phyloP scores from a whole-genome alignment of 2,797 vertebrate genomes.

The Crypturellus tataupa region DNA sequence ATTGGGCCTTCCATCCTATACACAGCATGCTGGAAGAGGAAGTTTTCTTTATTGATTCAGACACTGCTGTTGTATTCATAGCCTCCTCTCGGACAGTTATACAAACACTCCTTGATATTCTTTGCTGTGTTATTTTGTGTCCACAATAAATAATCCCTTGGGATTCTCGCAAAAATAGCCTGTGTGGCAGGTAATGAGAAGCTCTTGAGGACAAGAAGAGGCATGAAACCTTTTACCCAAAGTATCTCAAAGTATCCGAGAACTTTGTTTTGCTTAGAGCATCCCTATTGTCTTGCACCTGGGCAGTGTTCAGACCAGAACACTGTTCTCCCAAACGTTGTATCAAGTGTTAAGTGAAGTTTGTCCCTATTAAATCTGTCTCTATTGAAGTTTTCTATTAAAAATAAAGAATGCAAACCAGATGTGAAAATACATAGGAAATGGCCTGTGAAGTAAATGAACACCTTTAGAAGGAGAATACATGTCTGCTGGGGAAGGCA shows the following conservation, averaged over 20 bases:
- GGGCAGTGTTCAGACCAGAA: not conserved
- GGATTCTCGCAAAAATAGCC: not conserved
- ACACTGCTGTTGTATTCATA: not conserved
- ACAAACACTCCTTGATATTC: not conserved
- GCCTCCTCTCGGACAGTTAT: not conserved
- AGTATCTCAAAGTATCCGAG: not conserved
- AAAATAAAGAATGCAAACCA: not conserved
- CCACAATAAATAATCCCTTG: not conserved
- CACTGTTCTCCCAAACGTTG: not conserved
- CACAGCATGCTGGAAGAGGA: not conserved
- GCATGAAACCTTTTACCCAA: not conserved
- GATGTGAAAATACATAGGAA: not conserved
- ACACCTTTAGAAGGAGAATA: not conserved
- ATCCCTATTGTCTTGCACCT: not conserved
- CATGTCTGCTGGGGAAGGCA: not conserved
- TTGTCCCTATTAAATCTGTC: not conserved
- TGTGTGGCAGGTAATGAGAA: not conserved
- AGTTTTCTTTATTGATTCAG: slow-evolving; percentile 24
- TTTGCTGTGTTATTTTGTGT: slow-evolving; percentile 25
- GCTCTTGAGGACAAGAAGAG: not conserved
- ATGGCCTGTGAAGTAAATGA: not conserved
- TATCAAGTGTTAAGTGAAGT: not conserved
- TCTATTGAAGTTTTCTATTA: not conserved
- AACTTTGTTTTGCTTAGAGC: not conserved
- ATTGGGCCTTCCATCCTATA: slow-evolving; percentile 30